Conservation (phyloP, 2,888 invertebrate genomes). For the Oligia latruncula region DNA sequence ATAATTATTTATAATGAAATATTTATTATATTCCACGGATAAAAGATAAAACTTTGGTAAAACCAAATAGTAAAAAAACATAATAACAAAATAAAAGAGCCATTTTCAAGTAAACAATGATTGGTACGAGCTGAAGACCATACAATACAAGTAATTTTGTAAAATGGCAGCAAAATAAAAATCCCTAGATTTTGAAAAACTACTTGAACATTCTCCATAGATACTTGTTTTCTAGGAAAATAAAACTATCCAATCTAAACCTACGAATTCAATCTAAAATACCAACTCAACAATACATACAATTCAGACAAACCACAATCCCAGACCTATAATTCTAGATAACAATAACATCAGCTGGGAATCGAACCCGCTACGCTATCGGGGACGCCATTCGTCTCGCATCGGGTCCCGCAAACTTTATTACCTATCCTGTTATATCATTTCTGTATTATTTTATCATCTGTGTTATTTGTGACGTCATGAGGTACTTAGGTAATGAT, state of each 20-base stretch:
- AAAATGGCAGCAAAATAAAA: background rate
- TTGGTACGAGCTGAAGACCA: too few species aligned
- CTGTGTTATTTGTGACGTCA: slow-evolving; percentile 40
- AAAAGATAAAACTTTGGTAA: too few species aligned
- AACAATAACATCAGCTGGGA: slow-evolving; percentile 60
- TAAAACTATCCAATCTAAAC: background rate
- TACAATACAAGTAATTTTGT: background rate
- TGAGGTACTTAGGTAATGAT: slow-evolving; percentile 6
- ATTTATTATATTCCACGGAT: background rate
- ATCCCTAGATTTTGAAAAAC: background rate
- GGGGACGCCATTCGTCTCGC: slow-evolving; percentile 60
- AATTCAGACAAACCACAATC: slow-evolving; percentile 39
- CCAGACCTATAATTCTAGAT: slow-evolving; percentile 45
- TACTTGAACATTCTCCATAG: background rate
- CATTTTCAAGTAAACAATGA: background rate
- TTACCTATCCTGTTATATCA: slow-evolving; percentile 61
- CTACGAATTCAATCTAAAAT: background rate
- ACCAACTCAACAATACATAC: slow-evolving; percentile 5
- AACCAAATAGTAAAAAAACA: too few species aligned
- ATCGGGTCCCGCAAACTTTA: slow-evolving; percentile 59
- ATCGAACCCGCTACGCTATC: slow-evolving; percentile 58
- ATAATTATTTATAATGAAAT: background rate
- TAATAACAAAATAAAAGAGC: background rate
- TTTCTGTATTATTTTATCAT: slow-evolving; percentile 61
- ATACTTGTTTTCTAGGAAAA: background rate